phyloP scores from a whole-genome alignment of 2,888 invertebrate genomes.

The Dicycla oo region DNA sequence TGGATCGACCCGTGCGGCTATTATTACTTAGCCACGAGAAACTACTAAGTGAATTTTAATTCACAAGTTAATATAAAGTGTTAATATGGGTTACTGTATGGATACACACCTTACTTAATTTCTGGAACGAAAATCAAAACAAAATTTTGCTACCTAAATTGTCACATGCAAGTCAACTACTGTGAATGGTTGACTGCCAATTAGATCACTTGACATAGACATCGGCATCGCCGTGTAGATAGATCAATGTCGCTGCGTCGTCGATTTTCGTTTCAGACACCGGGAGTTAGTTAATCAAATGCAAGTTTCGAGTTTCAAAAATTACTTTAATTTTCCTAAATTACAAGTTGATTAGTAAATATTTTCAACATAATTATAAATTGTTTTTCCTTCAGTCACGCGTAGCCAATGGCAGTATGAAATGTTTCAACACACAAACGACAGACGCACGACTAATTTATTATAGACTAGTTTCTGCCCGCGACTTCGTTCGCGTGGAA shows the following conservation, averaged over 20 bases:
- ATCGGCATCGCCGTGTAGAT: background rate
- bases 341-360: conserved; percentile 28
- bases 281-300: background rate
- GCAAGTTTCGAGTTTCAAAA: conserved; percentile 7
- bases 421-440: conserved; percentile 38
- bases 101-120: background rate
- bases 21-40: no score
- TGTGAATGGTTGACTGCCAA: background rate
- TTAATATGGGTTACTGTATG: no score
- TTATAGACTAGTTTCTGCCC: background rate
- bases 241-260: background rate
- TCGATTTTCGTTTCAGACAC: background rate
- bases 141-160: background rate
- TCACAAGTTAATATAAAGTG: no score
- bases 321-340: conserved; percentile 22
- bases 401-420: conserved; percentile 28
- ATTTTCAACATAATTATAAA: conserved; percentile 22
- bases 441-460: background rate
- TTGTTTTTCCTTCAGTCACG: conserved; percentile 33
- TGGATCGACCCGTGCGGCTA: no score
- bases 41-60: background rate
- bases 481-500: no score
- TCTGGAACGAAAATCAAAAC: background rate
- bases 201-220: no score
- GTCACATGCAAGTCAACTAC: background rate